These are phyloP conservation scores for Cydia amplana DNA, from an alignment of 1,140 invertebrate species.

Conservation along the genomic window DNA sequence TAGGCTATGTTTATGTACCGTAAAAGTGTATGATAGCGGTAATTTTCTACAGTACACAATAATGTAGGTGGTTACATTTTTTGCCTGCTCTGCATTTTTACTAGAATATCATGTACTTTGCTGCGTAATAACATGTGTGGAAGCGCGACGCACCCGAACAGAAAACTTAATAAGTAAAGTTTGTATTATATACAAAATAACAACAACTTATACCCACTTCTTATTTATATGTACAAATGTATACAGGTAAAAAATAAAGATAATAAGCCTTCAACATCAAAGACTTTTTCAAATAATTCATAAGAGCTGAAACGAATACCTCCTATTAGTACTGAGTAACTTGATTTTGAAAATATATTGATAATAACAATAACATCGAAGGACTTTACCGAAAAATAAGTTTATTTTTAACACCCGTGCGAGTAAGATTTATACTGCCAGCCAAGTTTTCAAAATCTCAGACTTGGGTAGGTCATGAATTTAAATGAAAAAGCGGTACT, in stretches of 20 bases:
- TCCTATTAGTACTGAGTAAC: too few species aligned
- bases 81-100: neutral
- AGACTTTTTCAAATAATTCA: too few species aligned
- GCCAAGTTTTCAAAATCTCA: neutral
- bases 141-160: too few species aligned
- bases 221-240: too few species aligned
- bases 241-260: too few species aligned
- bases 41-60: neutral
- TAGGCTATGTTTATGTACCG: slow-evolving; percentile 15
- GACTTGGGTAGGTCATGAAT: slow-evolving; percentile 1
- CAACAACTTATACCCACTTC: too few species aligned
- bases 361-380: neutral
- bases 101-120: too few species aligned
- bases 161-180: too few species aligned
- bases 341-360: neutral
- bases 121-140: too few species aligned
- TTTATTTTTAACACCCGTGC: neutral
- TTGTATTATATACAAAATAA: too few species aligned
- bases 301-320: too few species aligned
- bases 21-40: neutral
- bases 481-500: neutral
- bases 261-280: too few species aligned
- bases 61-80: neutral
- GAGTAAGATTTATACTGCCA: neutral
- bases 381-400: neutral